Evolutionary conservation across 2,888 invertebrate species (phyloP), one percentile per base, ranked within the genome.

Genomic region (Torymus auratus): DNA sequence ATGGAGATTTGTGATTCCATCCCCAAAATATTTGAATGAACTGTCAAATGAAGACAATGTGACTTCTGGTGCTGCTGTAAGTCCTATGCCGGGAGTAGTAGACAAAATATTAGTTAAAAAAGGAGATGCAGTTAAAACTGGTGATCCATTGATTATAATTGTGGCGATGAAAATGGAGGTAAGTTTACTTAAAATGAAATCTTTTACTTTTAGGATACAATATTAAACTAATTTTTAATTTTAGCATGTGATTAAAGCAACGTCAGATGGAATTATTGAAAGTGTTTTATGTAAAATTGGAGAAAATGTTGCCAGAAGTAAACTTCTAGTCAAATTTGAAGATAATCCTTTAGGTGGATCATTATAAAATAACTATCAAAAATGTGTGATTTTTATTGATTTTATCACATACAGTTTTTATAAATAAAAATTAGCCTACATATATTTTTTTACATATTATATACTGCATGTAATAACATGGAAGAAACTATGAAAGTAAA

Each of bases 141-240:
- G 98, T 0, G 98, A 99, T 89, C 95, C 96, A 0, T 92, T 99
- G 2, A 95, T 99, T 82, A 96, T 99, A 64, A 95, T 99, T 88
- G 98, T 98, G 84, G 99, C 99, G 0, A 99, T 99, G 99, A 99
- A 99, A 93, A 99, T 99, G 99, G 99, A 99, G 92, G 94, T 94
- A 88, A 41, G 13, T 14, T 41, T 10, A 41, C 41, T 41, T 41
- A 7, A 50, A 56, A 14, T 67, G 65, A 65, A 15, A 70, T 4
- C 17, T 15, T 69, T 67, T 67, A 70, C 15, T 50, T 78, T 56
- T 55, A 58, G 4, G n/a, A 17, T 67, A 50, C 68, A 15, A 53
- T 50, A 58, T 67, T 56, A 20, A 11, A 60, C 11, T 55, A 56
- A 14, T 68, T 80, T 81, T 64, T 65, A 58, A 84, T 91, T 91